Conservation (phyloP, 2,113 vertebrate genomes). For the Malurus elegans region DNA sequence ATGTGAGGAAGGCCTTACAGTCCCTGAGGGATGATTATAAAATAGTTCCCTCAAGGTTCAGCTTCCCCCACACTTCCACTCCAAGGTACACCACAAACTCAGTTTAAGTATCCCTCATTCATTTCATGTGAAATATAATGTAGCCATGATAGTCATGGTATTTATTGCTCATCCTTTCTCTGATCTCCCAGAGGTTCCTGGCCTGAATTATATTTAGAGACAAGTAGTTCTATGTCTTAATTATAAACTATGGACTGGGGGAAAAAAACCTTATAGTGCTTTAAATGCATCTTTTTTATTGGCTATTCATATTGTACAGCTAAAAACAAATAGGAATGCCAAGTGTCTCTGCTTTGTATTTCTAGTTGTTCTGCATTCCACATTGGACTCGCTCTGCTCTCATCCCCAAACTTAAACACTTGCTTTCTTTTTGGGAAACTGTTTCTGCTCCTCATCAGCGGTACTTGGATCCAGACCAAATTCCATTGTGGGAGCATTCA, state of each 20-base stretch:
- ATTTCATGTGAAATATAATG: background rate
- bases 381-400: background rate
- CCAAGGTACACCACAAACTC: background rate
- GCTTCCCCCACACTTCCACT: background rate
- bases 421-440: background rate
- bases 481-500: background rate
- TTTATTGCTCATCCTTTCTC: background rate
- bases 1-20: background rate
- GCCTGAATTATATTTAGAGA: background rate
- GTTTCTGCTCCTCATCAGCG: background rate
- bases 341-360: background rate
- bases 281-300: background rate
- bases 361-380: background rate
- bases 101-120: background rate
- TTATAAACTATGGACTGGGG: background rate
- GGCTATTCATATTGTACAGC: background rate
- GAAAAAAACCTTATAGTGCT: background rate
- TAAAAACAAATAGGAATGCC: background rate
- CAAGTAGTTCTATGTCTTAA: background rate
- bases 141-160: background rate
- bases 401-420: background rate
- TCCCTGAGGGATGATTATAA: background rate
- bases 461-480: background rate
- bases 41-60: background rate
- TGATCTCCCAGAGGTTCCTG: background rate